Base-by-base conservation (phyloP, 2,113 vertebrate genomes). In the Charina bottae region DNA sequence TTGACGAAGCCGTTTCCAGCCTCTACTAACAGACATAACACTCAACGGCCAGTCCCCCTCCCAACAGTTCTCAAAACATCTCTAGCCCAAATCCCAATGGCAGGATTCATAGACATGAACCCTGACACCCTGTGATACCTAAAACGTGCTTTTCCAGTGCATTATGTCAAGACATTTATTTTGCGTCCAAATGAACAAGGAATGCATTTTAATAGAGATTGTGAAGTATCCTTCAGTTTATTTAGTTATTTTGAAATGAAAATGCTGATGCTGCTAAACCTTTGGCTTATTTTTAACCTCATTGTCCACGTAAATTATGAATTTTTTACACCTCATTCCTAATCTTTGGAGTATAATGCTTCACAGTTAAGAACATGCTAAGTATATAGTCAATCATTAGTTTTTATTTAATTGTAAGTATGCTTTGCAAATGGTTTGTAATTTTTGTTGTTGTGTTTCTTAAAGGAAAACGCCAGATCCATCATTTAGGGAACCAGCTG, bases 401-500 rank as follows among this genome's bases (percentile, higher is more conserved):
- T 62, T 46, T 84, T 54, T 10, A 13, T 37, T 72, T 37, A 37
- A 19, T 72, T 15, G 58, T 55, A 37, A 62, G 15, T 62, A 58
- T 58, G 19, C 33, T 83, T 89, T 54, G 56, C 2, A 53, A 2
- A 46, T 37, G 24, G 37, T 91, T 8, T 92, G 91, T 87, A 4
- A 58, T n/a, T 85, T n/a, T 24, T n/a, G 83, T 46, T 53, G 90
- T 95, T 83, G 94, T 95, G 94, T 95, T 91, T 93, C 94, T 90
- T 93, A 85, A 96, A 99, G 99, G 98, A 59, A 97, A 98, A 88
- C 97, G 98, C 21, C 98, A 98, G 94, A 99, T 99, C 95, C 98
- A 98, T 94, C 98, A 98, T 58, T 96, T 99, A 97, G 99, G 99
- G 54, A 98, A 97, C 95, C 99, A 99, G 97, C 98, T 99, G 92